Percentiles rank a stretch among this genome's conserved stretches.
phyloP scores from a whole-genome alignment of 2,113 vertebrate species.

The Stegastes partitus region DNA sequence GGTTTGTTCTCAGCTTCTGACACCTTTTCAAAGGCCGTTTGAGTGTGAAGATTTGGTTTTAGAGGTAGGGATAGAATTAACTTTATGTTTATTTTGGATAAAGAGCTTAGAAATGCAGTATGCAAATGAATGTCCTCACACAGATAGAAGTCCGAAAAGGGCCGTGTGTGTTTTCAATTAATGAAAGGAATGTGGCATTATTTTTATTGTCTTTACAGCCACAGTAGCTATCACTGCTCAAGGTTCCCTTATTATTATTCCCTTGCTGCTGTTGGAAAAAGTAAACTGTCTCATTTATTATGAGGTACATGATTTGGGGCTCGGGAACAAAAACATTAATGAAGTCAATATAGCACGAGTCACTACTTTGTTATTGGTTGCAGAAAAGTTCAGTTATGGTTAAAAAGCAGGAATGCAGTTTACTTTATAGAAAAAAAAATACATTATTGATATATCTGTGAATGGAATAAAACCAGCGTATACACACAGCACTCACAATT shows the following conservation, averaged over 20 bases:
- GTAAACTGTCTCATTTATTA: conserved; percentile 31
- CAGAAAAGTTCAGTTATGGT: conserved; percentile 15
- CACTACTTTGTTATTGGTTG: background rate
- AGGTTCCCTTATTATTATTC: background rate
- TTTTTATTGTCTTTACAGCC: conserved; percentile 2
- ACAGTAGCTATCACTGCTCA: background rate
- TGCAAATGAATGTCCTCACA: background rate
- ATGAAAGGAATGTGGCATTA: background rate
- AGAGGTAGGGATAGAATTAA: no score
- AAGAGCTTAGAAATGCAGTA: no score
- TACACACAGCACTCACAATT: conserved; percentile 43
- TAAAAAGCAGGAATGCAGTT: background rate
- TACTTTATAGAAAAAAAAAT: background rate
- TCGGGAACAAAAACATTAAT: conserved; percentile 23
- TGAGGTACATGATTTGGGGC: background rate
- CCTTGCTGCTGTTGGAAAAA: conserved; percentile 3
- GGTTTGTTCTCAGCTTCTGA: no score
- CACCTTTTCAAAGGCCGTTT: no score
- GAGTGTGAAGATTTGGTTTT: no score
- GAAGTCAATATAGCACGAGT: background rate
- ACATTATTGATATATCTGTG: conserved; percentile 17
- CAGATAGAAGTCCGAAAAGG: conserved; percentile 11
- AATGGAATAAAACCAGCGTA: conserved; percentile 25
- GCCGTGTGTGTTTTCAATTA: background rate
- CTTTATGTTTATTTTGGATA: no score